Evolutionary conservation across 2,888 invertebrate species (phyloP).

Genomic region (Sinopyrophorus schimmeli): DNA sequence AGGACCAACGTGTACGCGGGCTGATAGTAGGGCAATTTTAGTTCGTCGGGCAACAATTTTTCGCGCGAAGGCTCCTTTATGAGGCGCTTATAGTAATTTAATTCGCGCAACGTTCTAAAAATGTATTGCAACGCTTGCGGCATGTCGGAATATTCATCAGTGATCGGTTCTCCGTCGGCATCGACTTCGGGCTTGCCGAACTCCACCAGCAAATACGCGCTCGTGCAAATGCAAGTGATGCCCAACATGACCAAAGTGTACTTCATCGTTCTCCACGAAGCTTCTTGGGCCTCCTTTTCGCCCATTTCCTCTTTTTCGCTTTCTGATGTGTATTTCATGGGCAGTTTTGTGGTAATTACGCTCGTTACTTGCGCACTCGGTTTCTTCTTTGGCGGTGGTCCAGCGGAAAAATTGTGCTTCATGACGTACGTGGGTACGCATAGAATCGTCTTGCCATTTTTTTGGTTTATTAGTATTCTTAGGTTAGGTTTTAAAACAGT

Average conservation of each 20-base stretch:
- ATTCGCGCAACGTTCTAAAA: constrained; percentile 60
- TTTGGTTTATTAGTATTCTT: neutral
- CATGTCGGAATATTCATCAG: constrained; percentile 73
- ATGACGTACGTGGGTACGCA: neutral
- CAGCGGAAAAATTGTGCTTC: constrained; percentile 1
- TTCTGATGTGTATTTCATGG: neutral
- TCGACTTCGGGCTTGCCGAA: constrained; percentile 74
- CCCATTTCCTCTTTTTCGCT: constrained; percentile 30
- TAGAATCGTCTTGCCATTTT: neutral
- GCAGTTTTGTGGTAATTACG: constrained; percentile 3
- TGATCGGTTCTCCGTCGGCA: constrained; percentile 70
- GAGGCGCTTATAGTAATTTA: constrained; percentile 58
- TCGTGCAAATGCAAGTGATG: constrained; percentile 61
- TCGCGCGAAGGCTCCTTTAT: constrained; percentile 94
- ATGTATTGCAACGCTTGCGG: constrained; percentile 72
- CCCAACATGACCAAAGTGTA: constrained; percentile 58
- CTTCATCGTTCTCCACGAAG: constrained; percentile 46
- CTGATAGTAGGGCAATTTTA: constrained; percentile 87
- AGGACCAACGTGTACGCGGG: constrained; percentile 95
- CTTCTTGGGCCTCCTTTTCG: constrained; percentile 34
- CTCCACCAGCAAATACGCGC: constrained; percentile 66
- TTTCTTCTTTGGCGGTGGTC: neutral
- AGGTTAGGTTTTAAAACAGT: neutral
- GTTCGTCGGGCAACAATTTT: constrained; percentile 89
- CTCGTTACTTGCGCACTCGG: constrained; percentile 1